These are phyloP conservation scores for Odontocolon sp. DNA, from an alignment of 2,888 invertebrate genomes.

Conservation along the genomic window DNA sequence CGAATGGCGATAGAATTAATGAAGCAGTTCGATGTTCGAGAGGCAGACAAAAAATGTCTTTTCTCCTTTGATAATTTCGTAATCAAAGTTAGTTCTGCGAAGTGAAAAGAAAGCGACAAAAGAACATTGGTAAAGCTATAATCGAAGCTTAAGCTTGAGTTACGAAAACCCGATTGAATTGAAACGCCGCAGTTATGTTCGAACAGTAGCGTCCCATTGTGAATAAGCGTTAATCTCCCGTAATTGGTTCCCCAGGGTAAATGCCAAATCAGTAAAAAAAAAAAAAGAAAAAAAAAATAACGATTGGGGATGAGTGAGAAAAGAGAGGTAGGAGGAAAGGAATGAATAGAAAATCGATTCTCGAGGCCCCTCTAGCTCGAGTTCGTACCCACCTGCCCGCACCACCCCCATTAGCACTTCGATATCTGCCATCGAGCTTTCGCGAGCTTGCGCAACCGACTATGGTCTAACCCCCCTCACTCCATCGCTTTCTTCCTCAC, in stretches of 20 bases:
- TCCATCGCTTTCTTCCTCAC: slow-evolving; percentile 32
- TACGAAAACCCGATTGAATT: slow-evolving; percentile 58
- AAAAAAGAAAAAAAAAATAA: slow-evolving; percentile 42
- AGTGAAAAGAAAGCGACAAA: slow-evolving; percentile 23
- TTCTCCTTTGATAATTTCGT: no score
- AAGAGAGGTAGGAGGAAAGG: slow-evolving; percentile 35
- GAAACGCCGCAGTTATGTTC: slow-evolving; percentile 59
- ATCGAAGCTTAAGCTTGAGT: slow-evolving; percentile 59
- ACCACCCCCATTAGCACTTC: slow-evolving; percentile 58
- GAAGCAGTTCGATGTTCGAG: no score
- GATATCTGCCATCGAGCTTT: slow-evolving; percentile 58
- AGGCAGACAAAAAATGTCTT: not conserved
- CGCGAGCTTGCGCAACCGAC: slow-evolving; percentile 54
- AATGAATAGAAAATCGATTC: slow-evolving; percentile 61
- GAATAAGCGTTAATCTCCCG: slow-evolving; percentile 61
- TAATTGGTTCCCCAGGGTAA: slow-evolving; percentile 62
- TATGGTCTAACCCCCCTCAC: slow-evolving; percentile 2
- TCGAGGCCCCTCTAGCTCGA: slow-evolving; percentile 53
- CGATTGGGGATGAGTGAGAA: slow-evolving; percentile 35
- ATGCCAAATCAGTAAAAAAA: slow-evolving; percentile 56
- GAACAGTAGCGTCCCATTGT: slow-evolving; percentile 56
- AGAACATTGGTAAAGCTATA: slow-evolving; percentile 34
- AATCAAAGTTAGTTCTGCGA: no score
- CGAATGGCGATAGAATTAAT: no score
- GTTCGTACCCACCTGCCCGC: slow-evolving; percentile 40